A percentile compares a stretch with the other conserved stretches of the same genome.
These are phyloP conservation scores for Acanthurus lineatus DNA, from an alignment of 2,797 vertebrate species.

Conservation along the genomic window DNA sequence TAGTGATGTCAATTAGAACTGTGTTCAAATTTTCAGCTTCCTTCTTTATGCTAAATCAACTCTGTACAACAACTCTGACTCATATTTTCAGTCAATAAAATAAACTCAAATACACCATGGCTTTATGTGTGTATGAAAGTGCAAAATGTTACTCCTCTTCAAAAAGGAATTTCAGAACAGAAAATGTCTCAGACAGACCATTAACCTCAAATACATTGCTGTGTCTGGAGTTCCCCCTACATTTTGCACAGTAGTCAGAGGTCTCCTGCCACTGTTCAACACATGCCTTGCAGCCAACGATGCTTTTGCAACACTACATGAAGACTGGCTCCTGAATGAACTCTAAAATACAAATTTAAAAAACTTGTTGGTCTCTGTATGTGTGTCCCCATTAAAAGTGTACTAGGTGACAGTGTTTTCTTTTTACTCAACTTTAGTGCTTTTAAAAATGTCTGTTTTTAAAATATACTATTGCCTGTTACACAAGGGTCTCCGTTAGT, in stretches of 20 bases:
- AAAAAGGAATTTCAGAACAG: conserved; percentile 15
- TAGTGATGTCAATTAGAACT: neutral
- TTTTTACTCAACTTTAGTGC: neutral
- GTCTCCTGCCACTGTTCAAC: neutral
- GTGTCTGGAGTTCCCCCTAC: too few species aligned
- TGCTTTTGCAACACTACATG: neutral
- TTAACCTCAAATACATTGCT: conserved; percentile 6
- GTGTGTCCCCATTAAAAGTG: neutral
- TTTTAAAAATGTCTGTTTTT: too few species aligned
- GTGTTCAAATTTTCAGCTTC: neutral
- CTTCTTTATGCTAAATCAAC: neutral
- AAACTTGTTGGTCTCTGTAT: neutral
- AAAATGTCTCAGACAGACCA: conserved; percentile 16
- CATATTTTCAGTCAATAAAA: neutral
- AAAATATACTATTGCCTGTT: too few species aligned
- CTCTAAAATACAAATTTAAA: neutral
- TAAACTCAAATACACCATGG: neutral
- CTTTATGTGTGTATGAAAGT: neutral
- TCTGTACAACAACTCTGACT: conserved; percentile 1
- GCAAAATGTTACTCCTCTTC: neutral
- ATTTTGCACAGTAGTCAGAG: conserved; percentile 1
- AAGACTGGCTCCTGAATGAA: conserved; percentile 4
- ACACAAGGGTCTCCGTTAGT: too few species aligned
- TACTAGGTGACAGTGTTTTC: neutral
- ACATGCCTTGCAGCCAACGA: conserved; percentile 13